Evolutionary conservation across 2,113 vertebrate genomes (phyloP).

Genomic region (Mus pahari): DNA sequence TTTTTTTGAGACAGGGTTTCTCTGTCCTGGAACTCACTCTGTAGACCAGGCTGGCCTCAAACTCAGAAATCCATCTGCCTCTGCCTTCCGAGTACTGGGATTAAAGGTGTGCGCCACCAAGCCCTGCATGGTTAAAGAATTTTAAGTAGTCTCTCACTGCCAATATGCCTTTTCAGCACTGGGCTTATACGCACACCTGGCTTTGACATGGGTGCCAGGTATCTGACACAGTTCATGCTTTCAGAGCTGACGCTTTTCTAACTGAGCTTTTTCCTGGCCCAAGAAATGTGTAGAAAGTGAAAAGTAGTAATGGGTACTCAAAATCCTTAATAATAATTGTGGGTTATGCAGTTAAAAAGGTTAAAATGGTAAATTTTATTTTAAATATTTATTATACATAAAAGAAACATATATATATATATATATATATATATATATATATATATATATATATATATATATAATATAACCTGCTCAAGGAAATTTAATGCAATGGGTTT

Average conservation of each 20-base stretch:
- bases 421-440: not conserved
- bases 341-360: not conserved
- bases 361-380: conserved; percentile 1
- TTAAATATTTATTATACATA: not conserved
- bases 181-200: not conserved
- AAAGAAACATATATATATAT: not conserved
- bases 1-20: no score
- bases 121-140: not conserved
- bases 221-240: not conserved
- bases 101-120: no score
- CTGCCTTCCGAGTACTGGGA: no score
- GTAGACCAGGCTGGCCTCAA: no score
- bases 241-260: not conserved
- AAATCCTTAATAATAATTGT: not conserved
- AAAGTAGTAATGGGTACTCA: not conserved
- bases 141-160: no score
- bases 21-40: no score
- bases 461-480: no score
- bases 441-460: not conserved
- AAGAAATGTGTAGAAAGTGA: not conserved
- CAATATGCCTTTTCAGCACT: not conserved
- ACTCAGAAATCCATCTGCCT: no score
- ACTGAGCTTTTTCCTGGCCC: not conserved
- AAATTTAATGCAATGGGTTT: not conserved
- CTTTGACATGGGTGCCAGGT: not conserved